Base-by-base conservation (phyloP, 2,888 invertebrate genomes). In the Erpobdella octoculata region DNA sequence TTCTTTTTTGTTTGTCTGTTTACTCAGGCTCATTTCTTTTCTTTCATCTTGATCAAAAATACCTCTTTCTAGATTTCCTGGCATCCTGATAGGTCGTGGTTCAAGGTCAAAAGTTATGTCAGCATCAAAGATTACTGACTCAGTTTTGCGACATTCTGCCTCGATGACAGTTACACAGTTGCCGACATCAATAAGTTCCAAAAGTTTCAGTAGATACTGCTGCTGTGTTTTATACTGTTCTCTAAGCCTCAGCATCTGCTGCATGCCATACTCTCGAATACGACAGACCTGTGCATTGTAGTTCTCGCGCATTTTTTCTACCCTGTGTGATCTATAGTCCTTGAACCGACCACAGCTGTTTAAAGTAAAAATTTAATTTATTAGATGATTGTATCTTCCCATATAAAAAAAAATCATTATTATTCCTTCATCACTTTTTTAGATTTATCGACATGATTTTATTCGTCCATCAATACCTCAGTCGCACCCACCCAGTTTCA, bases 191-290 rank as follows among this genome's bases (percentile, higher is more conserved):
- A 95, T 86, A 83, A 93, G 93, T 83, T 95, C 95, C 72, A 95
- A 85, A 6, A 95, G 90, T 83, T 94, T 94, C 85, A 93, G 92
- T 69, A 95, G 85, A 15, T 93, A 92, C 84, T 93, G 92, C 83
- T 95, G 95, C 83, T 95, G 94, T 81, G 93, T 91, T 84, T 94
- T 94, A 86, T 92, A 94, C 12, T 93, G 92, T 83, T 94, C 93
- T 37, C 93, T 88, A 61, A 95, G 85, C 69, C 91, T 88, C 62
- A 93, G 85, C 73, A 94, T 89, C 84, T 95, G 93, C 81, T 92
- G 92, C 28, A 92, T 89, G 85, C 93, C 93, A 85, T 94, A 95
- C 84, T 94, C 94, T 66, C 93, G 87, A 76, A 95, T 92, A 84
- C 93, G 90, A 84, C 93, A 91, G 72, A 94, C 88, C 84, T 95